Conservation (phyloP, 2,888 invertebrate species). For the Rhabditoides inermis region DNA sequence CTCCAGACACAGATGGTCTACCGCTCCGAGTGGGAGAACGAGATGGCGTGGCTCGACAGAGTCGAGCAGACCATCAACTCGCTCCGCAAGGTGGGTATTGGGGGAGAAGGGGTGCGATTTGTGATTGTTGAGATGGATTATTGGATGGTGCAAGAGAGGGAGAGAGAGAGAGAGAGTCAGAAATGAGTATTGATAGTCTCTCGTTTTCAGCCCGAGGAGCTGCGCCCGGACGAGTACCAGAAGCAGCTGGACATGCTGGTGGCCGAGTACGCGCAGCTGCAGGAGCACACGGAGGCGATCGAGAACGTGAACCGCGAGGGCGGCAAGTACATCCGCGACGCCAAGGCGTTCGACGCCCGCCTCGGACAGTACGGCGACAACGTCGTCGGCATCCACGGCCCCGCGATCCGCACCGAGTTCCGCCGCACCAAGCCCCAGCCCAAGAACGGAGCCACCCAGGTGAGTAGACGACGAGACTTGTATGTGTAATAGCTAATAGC, state of each 20-base stretch:
- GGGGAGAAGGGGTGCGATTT: too few species aligned
- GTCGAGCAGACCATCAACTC: conserved; percentile 51
- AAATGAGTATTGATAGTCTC: too few species aligned
- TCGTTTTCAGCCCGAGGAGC: conserved; percentile 47
- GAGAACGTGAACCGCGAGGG: conserved; percentile 90
- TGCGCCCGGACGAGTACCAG: conserved; percentile 51
- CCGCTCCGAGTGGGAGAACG: conserved; percentile 59
- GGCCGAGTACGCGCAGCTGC: conserved; percentile 79
- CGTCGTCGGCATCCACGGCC: conserved; percentile 57
- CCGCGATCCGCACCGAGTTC: conserved; percentile 32
- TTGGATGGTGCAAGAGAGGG: too few species aligned
- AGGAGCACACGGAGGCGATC: conserved; percentile 84
- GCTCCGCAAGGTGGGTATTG: too few species aligned
- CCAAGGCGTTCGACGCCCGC: conserved; percentile 83
- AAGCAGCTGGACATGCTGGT: conserved; percentile 47
- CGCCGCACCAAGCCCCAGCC: conserved; percentile 45
- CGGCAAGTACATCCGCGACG: conserved; percentile 87
- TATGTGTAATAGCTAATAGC: neutral
- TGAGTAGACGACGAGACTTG: conserved; percentile 12
- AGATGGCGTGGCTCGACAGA: conserved; percentile 51
- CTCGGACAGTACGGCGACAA: conserved; percentile 75
- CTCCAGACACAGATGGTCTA: conserved; percentile 82
- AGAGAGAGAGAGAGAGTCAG: neutral
- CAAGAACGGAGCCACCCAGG: conserved; percentile 50
- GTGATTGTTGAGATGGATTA: too few species aligned